Evolutionary conservation across 2,113 vertebrate genomes (phyloP).

Genomic region (Nanorana parkeri): DNA sequence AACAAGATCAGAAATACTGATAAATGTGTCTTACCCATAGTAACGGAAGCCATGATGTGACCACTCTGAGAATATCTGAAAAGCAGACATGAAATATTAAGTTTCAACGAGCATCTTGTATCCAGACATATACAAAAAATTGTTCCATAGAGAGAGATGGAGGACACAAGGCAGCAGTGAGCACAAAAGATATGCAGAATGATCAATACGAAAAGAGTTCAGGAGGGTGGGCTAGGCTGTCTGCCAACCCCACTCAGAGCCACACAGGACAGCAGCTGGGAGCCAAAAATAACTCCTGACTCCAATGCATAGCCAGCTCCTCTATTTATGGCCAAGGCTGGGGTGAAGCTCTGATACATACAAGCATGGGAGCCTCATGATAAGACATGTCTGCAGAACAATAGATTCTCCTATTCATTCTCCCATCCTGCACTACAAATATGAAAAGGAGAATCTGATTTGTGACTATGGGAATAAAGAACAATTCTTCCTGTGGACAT

Average conservation of each 20-base stretch:
- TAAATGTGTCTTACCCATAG: constrained; percentile 23
- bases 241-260: not conserved
- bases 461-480: too few relatives aligned
- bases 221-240: not conserved
- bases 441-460: too few relatives aligned
- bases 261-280: constrained; percentile 2
- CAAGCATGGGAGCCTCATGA: too few relatives aligned
- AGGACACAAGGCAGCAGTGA: too few relatives aligned
- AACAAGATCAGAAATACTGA: not conserved
- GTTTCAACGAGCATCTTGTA: not conserved
- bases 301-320: not conserved
- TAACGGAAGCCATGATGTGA: constrained; percentile 41
- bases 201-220: not conserved
- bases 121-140: not conserved
- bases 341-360: too few relatives aligned
- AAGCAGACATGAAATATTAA: not conserved
- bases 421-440: too few relatives aligned
- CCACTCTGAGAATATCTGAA: constrained; percentile 3
- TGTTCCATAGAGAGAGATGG: too few relatives aligned
- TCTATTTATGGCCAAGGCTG: constrained; percentile 40
- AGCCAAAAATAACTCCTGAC: constrained; percentile 31
- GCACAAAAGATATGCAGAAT: not conserved
- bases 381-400: too few relatives aligned
- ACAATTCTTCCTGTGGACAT: too few relatives aligned
- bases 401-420: too few relatives aligned